Evolutionary conservation across 1,140 invertebrate genomes (phyloP).

Genomic region (Tetranychus cinnabarinus): DNA sequence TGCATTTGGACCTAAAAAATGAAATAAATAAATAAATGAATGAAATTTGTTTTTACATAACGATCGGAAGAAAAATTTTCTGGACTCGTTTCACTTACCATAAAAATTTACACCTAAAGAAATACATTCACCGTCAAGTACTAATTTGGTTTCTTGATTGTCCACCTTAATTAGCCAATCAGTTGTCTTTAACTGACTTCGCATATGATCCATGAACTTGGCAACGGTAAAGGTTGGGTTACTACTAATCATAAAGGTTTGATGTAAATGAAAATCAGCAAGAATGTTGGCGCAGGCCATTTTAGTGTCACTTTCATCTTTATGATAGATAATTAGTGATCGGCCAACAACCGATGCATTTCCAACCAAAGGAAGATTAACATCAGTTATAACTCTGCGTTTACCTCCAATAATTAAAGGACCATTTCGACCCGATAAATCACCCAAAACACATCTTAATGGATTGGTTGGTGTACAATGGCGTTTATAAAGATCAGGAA

Average conservation of each 20-base stretch:
- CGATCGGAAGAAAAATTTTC: no score
- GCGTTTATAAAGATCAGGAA: constrained; percentile 55
- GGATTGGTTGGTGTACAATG: constrained; percentile 69
- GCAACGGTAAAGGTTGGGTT: constrained; percentile 57
- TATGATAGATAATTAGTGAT: constrained; percentile 58
- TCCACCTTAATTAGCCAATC: constrained; percentile 65
- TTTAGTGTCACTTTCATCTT: constrained; percentile 33
- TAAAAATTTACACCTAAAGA: constrained; percentile 68
- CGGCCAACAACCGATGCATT: constrained; percentile 42
- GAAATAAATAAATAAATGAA: neutral
- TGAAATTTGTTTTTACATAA: no score
- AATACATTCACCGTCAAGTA: constrained; percentile 55
- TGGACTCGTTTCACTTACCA: constrained; percentile 22
- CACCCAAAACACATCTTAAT: constrained; percentile 73
- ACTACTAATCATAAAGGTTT: constrained; percentile 62
- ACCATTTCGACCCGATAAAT: constrained; percentile 57
- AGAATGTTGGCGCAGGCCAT: constrained; percentile 76
- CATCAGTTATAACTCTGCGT: constrained; percentile 52
- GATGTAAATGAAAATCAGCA: constrained; percentile 68
- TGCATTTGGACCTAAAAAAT: constrained; percentile 12
- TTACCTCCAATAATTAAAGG: constrained; percentile 54
- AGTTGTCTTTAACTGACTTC: constrained; percentile 54
- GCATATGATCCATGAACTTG: constrained; percentile 54
- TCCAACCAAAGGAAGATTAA: constrained; percentile 52
- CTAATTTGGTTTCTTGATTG: constrained; percentile 43